A percentile compares a stretch with the other conserved stretches of the same genome.
Evolutionary conservation across 2,797 vertebrate genomes (phyloP).

Genomic region (Echeneis naucrates): DNA sequence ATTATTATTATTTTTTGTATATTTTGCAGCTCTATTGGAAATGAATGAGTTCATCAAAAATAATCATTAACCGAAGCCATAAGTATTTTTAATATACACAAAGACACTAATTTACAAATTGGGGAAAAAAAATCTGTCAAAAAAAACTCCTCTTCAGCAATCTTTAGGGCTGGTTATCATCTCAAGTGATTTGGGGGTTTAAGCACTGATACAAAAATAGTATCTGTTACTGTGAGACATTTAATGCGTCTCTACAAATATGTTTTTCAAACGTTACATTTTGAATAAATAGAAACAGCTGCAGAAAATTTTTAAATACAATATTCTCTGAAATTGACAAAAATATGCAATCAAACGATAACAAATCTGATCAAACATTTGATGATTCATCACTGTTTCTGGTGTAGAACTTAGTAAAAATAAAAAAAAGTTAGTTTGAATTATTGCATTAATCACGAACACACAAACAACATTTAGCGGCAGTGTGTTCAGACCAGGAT

Average conservation of each 20-base stretch:
- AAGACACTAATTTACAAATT: not conserved
- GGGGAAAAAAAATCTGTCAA: not conserved
- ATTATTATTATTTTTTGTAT: too few species aligned
- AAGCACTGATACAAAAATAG: not conserved
- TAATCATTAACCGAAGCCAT: not conserved
- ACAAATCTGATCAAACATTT: not conserved
- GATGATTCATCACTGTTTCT: not conserved
- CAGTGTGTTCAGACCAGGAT: constrained; percentile 11
- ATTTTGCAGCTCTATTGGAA: too few species aligned
- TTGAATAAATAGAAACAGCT: not conserved
- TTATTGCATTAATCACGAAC: too few species aligned
- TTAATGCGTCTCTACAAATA: not conserved
- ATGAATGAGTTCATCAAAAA: too few species aligned
- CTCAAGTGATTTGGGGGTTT: not conserved
- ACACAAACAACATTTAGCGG: not conserved
- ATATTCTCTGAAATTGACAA: not conserved
- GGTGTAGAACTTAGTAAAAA: too few species aligned
- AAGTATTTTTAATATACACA: not conserved
- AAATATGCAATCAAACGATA: not conserved
- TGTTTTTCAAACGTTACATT: not conserved
- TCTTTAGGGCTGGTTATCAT: too few species aligned
- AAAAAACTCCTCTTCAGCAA: not conserved
- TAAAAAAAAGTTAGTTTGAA: too few species aligned
- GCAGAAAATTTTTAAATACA: not conserved
- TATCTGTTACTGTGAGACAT: not conserved